Evolutionary conservation across 2,113 vertebrate species (phyloP), one percentile per base, ranked within the genome.

Genomic region (Phoxinus phoxinus): DNA sequence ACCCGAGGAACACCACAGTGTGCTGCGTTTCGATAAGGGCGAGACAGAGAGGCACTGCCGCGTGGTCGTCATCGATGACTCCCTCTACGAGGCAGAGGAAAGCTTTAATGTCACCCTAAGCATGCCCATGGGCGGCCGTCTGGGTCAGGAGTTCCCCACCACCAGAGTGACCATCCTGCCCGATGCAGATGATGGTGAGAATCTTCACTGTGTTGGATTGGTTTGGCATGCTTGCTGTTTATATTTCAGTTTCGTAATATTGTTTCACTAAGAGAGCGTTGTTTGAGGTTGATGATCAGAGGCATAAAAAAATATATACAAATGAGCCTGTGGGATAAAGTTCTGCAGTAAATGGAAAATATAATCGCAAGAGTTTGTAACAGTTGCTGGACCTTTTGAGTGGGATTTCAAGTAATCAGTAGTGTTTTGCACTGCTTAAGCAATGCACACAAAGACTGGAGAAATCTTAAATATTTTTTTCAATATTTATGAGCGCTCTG

Each of bases 61-160:
- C 0, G 86, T 99, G 0, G 88, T 98, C 30, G 90, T 99, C 84
- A 99, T 99, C 53, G 98, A 99, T 3, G 98, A 99, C 89, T 99
- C 98, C 3, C 88, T 99, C 86, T 96, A 97, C 9, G 98, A 99
- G 82, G 95, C 96, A 4, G 94, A 96, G 88, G 98, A 99, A 84
- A 95, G 92, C 32, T 99, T 99, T 93, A 96, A 95, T 23, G 93
- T 99, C 84, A 93, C 95, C 53, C 94, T 99, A 89, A 96, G 96
- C 91, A 96, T 97, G 96, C 95, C 97, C 0, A 97, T 98, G 96
- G 97, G 97, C 0, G 98, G 98, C 44, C 95, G 94, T 51, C 91
- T 99, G 46, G 96, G 96, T 41, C 79, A 91, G 0, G 92, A 95
- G 86, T 97, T 96, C 90, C 92, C 96, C 11, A 93, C 91, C 8